Evolutionary conservation across 1,140 invertebrate genomes (phyloP), one percentile per base, ranked within the genome.

Genomic region (Drosophila pseudoobscura): DNA sequence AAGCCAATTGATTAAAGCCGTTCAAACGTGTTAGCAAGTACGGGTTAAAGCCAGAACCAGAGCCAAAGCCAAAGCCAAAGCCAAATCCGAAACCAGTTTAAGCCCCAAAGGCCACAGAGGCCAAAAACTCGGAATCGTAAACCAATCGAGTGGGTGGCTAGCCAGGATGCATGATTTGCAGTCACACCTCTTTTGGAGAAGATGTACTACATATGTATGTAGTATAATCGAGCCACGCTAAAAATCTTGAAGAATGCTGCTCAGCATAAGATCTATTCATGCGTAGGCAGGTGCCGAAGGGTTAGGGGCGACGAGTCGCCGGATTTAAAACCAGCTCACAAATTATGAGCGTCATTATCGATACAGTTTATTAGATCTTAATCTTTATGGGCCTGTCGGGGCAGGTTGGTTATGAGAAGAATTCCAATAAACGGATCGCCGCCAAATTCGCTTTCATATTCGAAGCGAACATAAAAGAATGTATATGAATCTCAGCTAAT

Each of bases 311-410:
- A 26, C 39, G 6, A 24, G n/a, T 2, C n/a, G 26, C 15, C 35
- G 7, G 44, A 20, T 41, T 41, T 45, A 44, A 66, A 80, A 61
- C 60, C 52, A 57, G 70, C 65, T 80, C 17, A 53, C 13, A 73
- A 73, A 64, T 87, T 75, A 77, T 75, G 71, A 69, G 44, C 74
- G 51, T 65, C 57, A 82, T 87, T 80, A 85, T 85, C 69, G 69
- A 65, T 65, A 82, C 78, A 82, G 82, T 75, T 85, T 85, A 85
- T 85, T 75, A 87, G 83, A 85, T 85, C 52, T 35, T 75, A 71
- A 85, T 85, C 82, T 85, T 85, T 80, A 85, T 85, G 50, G 64
- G 62, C 54, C 62, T 35, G 60, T 31, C 53, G 9, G 47, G 52
- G 52, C 71, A 65, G 71, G 70, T 75, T 75, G 71, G 70, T 75